Percentiles rank a stretch among this genome's conserved stretches.
Conservation (phyloP, 2,113 vertebrate genomes). For the Lepus timidus region DNA sequence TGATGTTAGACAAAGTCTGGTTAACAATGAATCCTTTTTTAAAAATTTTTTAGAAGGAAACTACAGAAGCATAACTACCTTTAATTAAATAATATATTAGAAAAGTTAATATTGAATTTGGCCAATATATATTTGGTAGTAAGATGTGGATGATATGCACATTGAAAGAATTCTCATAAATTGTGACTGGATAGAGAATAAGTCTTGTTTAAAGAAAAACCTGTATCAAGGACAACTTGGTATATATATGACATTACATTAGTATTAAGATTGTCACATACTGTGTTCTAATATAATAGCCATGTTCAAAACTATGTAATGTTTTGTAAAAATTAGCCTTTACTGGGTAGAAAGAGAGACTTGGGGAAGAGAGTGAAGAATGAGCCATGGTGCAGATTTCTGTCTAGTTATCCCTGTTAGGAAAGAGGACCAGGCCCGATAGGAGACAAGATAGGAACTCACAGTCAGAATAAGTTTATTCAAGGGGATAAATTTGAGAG, state of each 20-base stretch:
- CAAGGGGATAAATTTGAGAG: too few species aligned
- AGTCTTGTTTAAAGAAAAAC: conserved; percentile 53
- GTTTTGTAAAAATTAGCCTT: conserved; percentile 33
- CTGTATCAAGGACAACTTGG: conserved; percentile 2
- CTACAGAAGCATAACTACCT: not conserved
- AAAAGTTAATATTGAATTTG: not conserved
- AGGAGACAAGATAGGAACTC: too few species aligned
- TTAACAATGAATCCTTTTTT: not conserved
- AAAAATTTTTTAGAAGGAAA: not conserved
- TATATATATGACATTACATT: not conserved
- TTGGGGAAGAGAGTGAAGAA: not conserved
- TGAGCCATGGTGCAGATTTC: not conserved
- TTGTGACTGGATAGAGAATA: not conserved
- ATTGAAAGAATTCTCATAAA: conserved; percentile 11
- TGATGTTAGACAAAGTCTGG: not conserved
- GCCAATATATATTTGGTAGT: not conserved
- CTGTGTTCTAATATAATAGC: not conserved
- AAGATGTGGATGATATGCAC: not conserved
- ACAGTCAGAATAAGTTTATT: too few species aligned
- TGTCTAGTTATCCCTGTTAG: not conserved
- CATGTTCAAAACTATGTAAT: not conserved
- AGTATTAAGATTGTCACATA: not conserved
- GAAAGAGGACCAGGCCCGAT: too few species aligned
- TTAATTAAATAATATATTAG: not conserved
- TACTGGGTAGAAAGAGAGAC: not conserved